These are phyloP conservation scores for Cuculus canorus DNA, from an alignment of 2,797 vertebrate genomes.

Conservation along the genomic window DNA sequence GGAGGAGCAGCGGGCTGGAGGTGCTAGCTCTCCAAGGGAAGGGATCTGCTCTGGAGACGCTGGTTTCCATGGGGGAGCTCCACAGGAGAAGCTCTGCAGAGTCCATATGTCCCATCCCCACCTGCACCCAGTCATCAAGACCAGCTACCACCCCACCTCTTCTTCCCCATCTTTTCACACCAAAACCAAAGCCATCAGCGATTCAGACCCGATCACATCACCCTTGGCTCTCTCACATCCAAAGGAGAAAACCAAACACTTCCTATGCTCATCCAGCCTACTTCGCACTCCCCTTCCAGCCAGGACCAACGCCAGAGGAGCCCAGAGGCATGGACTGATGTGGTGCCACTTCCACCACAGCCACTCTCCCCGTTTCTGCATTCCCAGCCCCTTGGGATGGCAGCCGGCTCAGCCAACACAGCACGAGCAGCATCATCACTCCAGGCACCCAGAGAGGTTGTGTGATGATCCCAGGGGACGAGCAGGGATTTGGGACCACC, in stretches of 20 bases:
- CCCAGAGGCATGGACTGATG: background rate
- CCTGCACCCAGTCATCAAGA: background rate
- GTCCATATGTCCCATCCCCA: rapidly evolving
- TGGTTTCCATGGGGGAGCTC: background rate
- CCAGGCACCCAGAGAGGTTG: background rate
- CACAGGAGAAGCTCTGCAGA: background rate
- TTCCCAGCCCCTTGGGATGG: background rate
- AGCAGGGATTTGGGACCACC: background rate
- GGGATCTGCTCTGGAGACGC: background rate
- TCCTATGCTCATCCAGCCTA: constrained; percentile 4
- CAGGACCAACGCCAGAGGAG: background rate
- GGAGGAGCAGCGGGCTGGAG: background rate
- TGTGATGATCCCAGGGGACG: background rate
- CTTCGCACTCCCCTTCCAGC: constrained; percentile 3
- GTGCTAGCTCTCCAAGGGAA: background rate
- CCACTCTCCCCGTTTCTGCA: background rate
- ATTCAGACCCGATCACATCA: background rate
- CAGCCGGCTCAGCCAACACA: background rate
- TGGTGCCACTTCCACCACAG: background rate
- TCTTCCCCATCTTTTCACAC: background rate
- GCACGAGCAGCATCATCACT: rapidly evolving
- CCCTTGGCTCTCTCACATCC: background rate
- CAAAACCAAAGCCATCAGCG: background rate
- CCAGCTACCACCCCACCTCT: background rate
- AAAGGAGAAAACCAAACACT: background rate